These are phyloP conservation scores for Diogma glabrata DNA, from an alignment of 2,888 invertebrate genomes.

Conservation along the genomic window DNA sequence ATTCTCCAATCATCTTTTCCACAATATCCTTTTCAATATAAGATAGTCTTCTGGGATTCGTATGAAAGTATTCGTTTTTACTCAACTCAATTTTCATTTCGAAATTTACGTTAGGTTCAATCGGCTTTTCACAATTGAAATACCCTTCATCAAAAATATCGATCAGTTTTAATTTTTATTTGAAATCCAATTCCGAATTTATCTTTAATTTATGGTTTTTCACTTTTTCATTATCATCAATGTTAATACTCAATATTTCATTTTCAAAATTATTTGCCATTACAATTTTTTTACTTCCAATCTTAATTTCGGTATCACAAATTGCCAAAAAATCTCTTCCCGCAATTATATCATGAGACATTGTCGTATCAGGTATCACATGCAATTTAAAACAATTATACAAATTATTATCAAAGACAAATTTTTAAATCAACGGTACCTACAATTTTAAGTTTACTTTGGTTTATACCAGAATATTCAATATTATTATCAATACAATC, in stretches of 20 bases:
- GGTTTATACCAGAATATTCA: not conserved
- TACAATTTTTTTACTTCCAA: not conserved
- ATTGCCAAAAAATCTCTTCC: not conserved
- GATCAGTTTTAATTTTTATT: no score
- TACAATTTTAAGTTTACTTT: not conserved
- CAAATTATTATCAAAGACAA: not conserved
- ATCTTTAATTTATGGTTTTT: not conserved
- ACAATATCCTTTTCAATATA: constrained; percentile 18
- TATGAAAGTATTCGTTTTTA: not conserved
- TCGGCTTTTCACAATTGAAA: no score
- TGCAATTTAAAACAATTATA: not conserved
- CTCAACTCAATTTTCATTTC: no score
- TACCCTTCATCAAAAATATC: no score
- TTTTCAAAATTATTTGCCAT: not conserved
- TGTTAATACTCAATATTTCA: not conserved
- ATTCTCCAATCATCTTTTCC: constrained; percentile 16
- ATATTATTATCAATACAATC: not conserved
- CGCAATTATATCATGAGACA: not conserved
- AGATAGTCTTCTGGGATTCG: constrained; percentile 18
- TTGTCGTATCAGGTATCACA: not conserved
- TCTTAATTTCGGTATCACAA: not conserved
- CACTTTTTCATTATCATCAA: not conserved
- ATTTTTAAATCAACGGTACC: not conserved
- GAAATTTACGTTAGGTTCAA: no score
- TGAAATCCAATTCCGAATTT: no score